These are phyloP conservation scores for Drosophila insularis DNA, from an alignment of 1,140 invertebrate species.

Conservation along the genomic window DNA sequence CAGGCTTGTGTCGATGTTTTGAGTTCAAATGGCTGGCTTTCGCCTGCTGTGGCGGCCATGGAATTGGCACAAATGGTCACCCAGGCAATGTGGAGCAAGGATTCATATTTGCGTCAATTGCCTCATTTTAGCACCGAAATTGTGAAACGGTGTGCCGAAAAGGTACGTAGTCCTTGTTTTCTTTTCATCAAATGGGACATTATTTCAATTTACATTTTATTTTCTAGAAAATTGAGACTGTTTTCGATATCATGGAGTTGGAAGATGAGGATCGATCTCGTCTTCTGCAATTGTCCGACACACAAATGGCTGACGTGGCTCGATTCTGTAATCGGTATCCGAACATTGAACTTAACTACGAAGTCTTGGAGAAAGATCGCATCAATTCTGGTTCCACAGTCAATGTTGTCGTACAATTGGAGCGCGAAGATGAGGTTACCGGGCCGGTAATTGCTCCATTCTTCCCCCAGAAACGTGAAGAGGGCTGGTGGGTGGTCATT, in stretches of 20 bases:
- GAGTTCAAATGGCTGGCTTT: conserved; percentile 98
- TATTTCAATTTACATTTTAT: conserved; percentile 13
- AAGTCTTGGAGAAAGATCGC: conserved; percentile 92
- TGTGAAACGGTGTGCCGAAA: conserved; percentile 95
- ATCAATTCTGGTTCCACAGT: conserved; percentile 92
- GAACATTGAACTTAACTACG: conserved; percentile 98
- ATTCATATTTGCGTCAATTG: conserved; percentile 98
- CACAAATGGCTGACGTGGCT: conserved; percentile 98
- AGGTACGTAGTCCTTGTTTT: conserved; percentile 76
- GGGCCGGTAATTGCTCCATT: conserved; percentile 98
- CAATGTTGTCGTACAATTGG: conserved; percentile 94
- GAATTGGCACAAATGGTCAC: conserved; percentile 99
- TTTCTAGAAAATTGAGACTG: conserved; percentile 92
- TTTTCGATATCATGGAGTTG: conserved; percentile 99
- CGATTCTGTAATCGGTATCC: conserved; percentile 99
- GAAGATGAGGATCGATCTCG: conserved; percentile 96
- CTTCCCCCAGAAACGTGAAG: conserved; percentile 99
- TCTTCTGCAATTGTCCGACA: conserved; percentile 91
- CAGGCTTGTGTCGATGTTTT: conserved; percentile 99
- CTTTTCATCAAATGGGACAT: neutral
- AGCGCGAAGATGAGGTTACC: conserved; percentile 98
- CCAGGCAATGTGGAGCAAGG: conserved; percentile 99
- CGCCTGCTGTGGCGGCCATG: conserved; percentile 99
- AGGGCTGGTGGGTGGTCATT: conserved; percentile 99
- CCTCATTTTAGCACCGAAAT: conserved; percentile 97